Base-by-base conservation (phyloP, 1,140 invertebrate species). In the Calliopsis andreniformis region DNA sequence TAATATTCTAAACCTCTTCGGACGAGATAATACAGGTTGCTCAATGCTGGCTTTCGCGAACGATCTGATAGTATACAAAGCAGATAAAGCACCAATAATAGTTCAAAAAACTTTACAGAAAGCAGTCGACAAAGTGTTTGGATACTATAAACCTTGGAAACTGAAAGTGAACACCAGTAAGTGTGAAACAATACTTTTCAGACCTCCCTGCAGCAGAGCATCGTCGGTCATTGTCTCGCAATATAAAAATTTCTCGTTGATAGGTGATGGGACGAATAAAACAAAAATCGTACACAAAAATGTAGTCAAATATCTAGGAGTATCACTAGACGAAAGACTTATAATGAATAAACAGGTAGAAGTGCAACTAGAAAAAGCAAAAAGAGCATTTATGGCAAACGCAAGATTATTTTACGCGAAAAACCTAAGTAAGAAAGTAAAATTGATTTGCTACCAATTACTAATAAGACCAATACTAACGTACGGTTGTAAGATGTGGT, bases 401-500 rank as follows among this genome's bases (percentile, higher is more conserved):
- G 78, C 55, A 20, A 43, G 23, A 2, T 18, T 84, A 42, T 87
- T 87, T 53, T 72, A 82, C 14, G 76, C 78, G 0, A 56, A 47
- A 12, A 18, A 49, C 3, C 28, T 87, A 18, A 43, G 70, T 28
- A 68, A 45, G 23, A 80, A 47, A 76, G 68, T 70, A 0, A 85
- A 84, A 83, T 64, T 85, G 0, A 84, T 85, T 1, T 84, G 81
- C 23, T 87, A 86, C 49, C 23, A 71, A 7, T 16, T 70, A 6
- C 49, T 87, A 3, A 70, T 58, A 83, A 39, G 35, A 39, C 35
- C 83, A 0, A 83, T 87, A 2, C 20, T 82, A 18, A 85, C 84
- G 0, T 86, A 86, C 30, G 79, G 62, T 0, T 80, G 78, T 42
- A 77, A 77, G n/a, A 70, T 84, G 1, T 86, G 84, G 83, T 87